Conservation (phyloP, 1,140 invertebrate genomes). For the Sesamia nonagrioides region DNA sequence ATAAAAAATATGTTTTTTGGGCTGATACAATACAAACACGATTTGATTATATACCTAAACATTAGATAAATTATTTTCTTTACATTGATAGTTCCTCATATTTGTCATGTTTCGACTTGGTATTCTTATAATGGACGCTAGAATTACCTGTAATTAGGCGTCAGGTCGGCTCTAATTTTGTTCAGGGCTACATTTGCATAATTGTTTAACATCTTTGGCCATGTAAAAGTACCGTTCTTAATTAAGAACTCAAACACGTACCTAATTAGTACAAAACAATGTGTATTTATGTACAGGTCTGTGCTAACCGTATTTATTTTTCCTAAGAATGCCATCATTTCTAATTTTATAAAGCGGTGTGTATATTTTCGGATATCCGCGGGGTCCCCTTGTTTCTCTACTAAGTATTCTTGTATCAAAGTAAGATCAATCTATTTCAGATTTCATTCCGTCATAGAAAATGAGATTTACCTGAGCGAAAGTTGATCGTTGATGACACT, state of each 20-base stretch:
- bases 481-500: constrained; percentile 14
- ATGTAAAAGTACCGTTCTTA: constrained; percentile 24
- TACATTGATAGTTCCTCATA: not conserved
- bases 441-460: not conserved
- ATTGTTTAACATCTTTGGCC: constrained; percentile 9
- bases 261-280: constrained; percentile 28
- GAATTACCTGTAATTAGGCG: constrained; percentile 10
- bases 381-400: constrained; percentile 28
- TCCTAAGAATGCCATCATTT: constrained; percentile 25
- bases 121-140: not conserved
- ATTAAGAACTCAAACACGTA: not conserved
- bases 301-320: not conserved
- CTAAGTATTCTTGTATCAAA: constrained; percentile 37
- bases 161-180: constrained; percentile 4
- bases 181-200: constrained; percentile 38
- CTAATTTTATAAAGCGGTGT: constrained; percentile 22
- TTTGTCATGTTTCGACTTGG: not conserved
- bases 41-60: not conserved
- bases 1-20: not conserved
- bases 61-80: not conserved
- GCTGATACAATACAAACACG: not conserved
- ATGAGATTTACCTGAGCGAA: constrained; percentile 9
- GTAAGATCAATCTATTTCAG: constrained; percentile 6
- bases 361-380: constrained; percentile 48
- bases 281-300: constrained; percentile 15